Evolutionary conservation across 2,888 invertebrate genomes (phyloP), one percentile per base, ranked within the genome.

Genomic region (Calliopum simillimum): DNA sequence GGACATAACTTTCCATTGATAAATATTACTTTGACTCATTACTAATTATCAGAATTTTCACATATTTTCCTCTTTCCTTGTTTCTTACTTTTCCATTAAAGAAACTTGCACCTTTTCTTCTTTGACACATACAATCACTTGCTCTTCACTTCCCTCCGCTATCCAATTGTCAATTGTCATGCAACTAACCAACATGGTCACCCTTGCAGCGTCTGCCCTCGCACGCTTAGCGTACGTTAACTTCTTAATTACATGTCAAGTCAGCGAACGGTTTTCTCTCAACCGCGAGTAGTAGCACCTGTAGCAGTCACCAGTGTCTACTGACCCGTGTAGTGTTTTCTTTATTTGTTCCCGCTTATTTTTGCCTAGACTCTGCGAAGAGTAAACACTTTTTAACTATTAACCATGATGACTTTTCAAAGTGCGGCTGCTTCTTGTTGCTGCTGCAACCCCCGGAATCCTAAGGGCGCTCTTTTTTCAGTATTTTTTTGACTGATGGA

Each of bases 391-490:
- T 56, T 56, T 46, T 33, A 46, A 58, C 66, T 72, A 73, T 72
- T 73, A 75, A 75, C 71, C 72, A 70, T 71, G 75, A 77, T 76
- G 76, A 77, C 77, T 76, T 75, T 75, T 71, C 63, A 73, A 73
- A 76, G 71, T 74, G 73, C 76, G 76, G 76, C 76, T 76, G 74
- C 69, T 19, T 43, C 47, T 16, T 14, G 19, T 21, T n/a, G 44
- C 8, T 43, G 25, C 8, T 44, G 43, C 14, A n/a, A 23, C 25
- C 49, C 33, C 23, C 62, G 13, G 23, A 44, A 44, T 46, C 55
- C 55, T 46, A 23, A 43, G 41, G 44, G 41, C n/a, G 12, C 44
- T 44, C 19, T 19, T 43, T 11, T 25, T 14, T 66, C 19, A 46
- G 2, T 5, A 43, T 33, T 23, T 3, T 16, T 5, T 6, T 41